Percentiles rank a stretch among this genome's conserved stretches.
Evolutionary conservation across 2,113 vertebrate species (phyloP).

Genomic region (Sturnus vulgaris): DNA sequence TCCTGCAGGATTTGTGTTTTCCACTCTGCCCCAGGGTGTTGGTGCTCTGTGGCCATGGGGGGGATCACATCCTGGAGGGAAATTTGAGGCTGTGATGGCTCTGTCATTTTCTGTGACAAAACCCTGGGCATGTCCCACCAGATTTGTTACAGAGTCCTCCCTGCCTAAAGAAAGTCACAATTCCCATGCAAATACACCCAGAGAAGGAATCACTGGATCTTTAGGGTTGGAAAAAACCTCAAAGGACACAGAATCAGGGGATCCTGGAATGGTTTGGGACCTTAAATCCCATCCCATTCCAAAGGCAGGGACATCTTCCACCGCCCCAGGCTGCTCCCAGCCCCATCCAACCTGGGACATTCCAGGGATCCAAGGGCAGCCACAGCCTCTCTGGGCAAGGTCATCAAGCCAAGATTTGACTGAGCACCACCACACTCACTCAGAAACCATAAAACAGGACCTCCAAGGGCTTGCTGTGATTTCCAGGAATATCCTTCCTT

Average conservation of each 20-base stretch:
- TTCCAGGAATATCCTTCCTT: not conserved
- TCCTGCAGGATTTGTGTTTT: not conserved
- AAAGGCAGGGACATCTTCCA: not conserved
- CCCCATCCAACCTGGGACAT: not conserved
- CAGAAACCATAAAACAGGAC: not conserved
- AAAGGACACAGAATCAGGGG: too few relatives aligned
- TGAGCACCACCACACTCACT: not conserved
- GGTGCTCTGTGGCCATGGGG: fast-evolving
- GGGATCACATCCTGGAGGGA: not conserved
- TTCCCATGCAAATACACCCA: not conserved
- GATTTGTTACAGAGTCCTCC: not conserved
- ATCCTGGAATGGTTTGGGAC: not conserved
- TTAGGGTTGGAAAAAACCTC: not conserved
- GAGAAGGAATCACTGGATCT: not conserved
- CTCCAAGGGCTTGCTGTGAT: too few relatives aligned
- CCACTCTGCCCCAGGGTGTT: fast-evolving
- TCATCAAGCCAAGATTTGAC: not conserved
- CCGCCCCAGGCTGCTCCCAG: not conserved
- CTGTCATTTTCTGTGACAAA: not conserved
- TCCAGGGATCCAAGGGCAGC: not conserved
- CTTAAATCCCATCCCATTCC: not conserved
- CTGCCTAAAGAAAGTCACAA: not conserved
- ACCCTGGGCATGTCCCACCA: not conserved
- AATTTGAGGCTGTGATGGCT: not conserved
- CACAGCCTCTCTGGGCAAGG: not conserved